Evolutionary conservation across 2,888 invertebrate genomes (phyloP).

Genomic region (Eledona agricola): DNA sequence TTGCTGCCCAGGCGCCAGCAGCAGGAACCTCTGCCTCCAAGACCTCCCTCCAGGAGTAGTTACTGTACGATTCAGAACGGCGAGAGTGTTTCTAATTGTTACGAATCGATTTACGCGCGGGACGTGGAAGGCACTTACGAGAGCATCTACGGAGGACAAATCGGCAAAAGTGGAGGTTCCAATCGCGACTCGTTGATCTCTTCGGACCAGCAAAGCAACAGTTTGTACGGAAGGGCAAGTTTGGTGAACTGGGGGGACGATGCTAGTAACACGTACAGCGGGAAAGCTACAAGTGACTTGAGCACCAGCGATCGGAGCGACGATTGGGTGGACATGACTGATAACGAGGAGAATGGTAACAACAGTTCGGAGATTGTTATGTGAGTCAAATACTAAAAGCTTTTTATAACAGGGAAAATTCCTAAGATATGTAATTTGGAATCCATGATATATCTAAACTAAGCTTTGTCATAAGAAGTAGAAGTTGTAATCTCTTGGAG

Average conservation of each 20-base stretch:
- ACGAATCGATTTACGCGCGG: conserved; percentile 65
- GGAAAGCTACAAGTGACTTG: conserved; percentile 66
- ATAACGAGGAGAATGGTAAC: conserved; percentile 65
- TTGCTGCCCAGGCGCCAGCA: conserved; percentile 58
- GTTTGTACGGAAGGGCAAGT: conserved; percentile 67
- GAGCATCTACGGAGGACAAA: conserved; percentile 49
- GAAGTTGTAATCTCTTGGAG: too few relatives aligned
- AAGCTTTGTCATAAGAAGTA: too few relatives aligned
- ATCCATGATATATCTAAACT: too few relatives aligned
- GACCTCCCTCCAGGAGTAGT: conserved; percentile 50
- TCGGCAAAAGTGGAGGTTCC: conserved; percentile 40
- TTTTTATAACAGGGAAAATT: too few relatives aligned
- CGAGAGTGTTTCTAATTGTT: conserved; percentile 67
- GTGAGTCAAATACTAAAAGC: too few relatives aligned
- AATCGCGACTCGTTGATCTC: conserved; percentile 64
- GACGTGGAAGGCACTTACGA: conserved; percentile 46
- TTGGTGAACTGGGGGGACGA: conserved; percentile 46
- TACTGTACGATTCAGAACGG: conserved; percentile 71
- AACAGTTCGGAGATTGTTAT: conserved; percentile 66
- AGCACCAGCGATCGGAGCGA: conserved; percentile 71
- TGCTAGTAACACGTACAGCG: conserved; percentile 55
- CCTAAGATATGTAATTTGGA: too few relatives aligned
- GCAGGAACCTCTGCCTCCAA: conserved; percentile 65
- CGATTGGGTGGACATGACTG: conserved; percentile 74
- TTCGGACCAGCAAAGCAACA: conserved; percentile 70